Conservation (phyloP, 2,113 vertebrate species). For the Psephotus haematonotus region DNA sequence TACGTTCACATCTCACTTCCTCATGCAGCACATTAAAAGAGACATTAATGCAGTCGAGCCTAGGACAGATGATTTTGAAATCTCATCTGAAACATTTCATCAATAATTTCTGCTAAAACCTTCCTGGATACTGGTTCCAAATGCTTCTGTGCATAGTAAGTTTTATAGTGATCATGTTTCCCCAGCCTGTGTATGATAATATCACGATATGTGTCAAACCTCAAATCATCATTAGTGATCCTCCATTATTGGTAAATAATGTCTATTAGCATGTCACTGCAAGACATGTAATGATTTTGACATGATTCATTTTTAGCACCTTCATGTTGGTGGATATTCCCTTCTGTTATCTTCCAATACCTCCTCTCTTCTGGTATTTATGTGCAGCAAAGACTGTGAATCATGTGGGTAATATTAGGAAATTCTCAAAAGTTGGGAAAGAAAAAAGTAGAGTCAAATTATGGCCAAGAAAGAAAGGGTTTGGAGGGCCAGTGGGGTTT, state of each 20-base stretch:
- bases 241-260: neutral
- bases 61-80: neutral
- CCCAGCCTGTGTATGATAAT: neutral
- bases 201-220: neutral
- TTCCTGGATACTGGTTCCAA: neutral
- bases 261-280: neutral
- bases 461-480: neutral
- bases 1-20: neutral
- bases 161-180: neutral
- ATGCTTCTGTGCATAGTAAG: neutral
- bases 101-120: neutral
- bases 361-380: neutral
- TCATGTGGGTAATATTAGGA: neutral
- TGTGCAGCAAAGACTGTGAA: neutral
- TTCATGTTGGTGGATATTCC: neutral
- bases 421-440: neutral
- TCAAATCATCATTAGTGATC: neutral
- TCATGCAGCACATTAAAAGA: neutral
- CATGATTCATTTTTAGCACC: neutral
- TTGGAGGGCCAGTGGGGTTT: neutral
- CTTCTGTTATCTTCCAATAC: neutral
- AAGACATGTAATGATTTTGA: neutral
- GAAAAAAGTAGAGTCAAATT: neutral
- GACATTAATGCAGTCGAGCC: neutral
- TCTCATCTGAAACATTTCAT: neutral